Conservation (phyloP, 2,888 invertebrate species). For the Acanthoscelides obtectus region DNA sequence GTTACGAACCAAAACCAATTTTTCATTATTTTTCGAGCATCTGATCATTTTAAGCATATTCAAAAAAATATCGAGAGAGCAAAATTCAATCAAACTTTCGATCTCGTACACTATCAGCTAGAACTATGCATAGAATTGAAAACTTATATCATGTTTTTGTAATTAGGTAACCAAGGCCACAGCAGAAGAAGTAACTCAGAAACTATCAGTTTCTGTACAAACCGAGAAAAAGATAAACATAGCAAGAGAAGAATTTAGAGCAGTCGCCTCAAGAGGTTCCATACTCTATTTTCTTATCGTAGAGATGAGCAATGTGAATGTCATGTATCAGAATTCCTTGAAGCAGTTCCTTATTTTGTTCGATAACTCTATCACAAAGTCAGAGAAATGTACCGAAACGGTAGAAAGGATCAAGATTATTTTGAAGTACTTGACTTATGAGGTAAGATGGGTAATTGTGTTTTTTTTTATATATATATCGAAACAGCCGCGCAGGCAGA, state of each 20-base stretch:
- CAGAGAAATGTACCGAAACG: constrained; percentile 77
- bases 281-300: constrained; percentile 94
- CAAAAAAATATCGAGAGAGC: no score
- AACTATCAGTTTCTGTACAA: constrained; percentile 84
- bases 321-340: constrained; percentile 95
- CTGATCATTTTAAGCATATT: no score
- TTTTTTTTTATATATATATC: no score
- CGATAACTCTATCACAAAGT: constrained; percentile 89
- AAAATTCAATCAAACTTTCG: no score
- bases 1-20: no score
- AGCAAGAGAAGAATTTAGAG: constrained; percentile 91
- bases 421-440: constrained; percentile 81
- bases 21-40: no score
- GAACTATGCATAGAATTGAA: no score
- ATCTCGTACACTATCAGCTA: no score
- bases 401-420: constrained; percentile 86
- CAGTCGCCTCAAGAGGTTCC: constrained; percentile 90
- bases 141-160: no score
- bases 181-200: constrained; percentile 92
- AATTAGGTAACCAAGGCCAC: constrained; percentile 62
- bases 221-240: constrained; percentile 92
- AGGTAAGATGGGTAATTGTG: constrained; percentile 44
- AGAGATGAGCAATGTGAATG: constrained; percentile 94
- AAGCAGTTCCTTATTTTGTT: constrained; percentile 92
- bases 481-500: no score